Evolutionary conservation across 2,888 invertebrate genomes (phyloP), one percentile per base, ranked within the genome.

Genomic region (Allygus modestus): DNA sequence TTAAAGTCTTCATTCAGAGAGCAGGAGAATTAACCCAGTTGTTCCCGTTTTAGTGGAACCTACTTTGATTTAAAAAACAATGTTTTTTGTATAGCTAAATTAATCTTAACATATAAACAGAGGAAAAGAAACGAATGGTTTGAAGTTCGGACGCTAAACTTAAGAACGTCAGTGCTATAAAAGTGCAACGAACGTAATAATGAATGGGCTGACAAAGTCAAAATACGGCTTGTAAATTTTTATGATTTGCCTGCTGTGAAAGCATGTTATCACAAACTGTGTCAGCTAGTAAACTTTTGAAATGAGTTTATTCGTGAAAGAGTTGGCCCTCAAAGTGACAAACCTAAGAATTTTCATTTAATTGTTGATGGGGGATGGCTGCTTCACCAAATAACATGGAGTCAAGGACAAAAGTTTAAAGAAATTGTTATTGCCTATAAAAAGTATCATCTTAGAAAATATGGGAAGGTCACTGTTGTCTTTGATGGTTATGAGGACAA

Each of bases 391-490:
- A 58, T 58, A 23, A 20, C 20, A 12, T 58, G 58, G 58, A 20
- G 5, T 23, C 20, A 23, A 58, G 5, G 23, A 58, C 58, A 58
- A 58, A 23, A 9, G 5, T 58, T 23, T 23, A 20, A 58, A 23
- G 26, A 58, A 58, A 58, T 23, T 12, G 7, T 58, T 58, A 2
- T 23, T 0, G 58, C 58, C 1, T 23, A 58, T 23, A 2, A 58
- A 12, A 58, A 58, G 2, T 58, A 12, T 58, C 20, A 20, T 58
- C 58, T 23, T 2, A 58, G 20, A 58, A 58, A 58, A 12, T 23
- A 58, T 58, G 58, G 58, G 12, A 58, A 58, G 23, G 58, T 23
- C 11, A 58, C 58, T 23, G 23, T 58, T 58, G 58, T 58, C 7
- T 58, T 26, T 23, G 58, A 58, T 26, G 58, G 58, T 58, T 58